Evolutionary conservation across 30 jellyfish, hydroid and myxozoan genomes (phyloP).

Genomic region (Chrysaora quinquecirrha): DNA sequence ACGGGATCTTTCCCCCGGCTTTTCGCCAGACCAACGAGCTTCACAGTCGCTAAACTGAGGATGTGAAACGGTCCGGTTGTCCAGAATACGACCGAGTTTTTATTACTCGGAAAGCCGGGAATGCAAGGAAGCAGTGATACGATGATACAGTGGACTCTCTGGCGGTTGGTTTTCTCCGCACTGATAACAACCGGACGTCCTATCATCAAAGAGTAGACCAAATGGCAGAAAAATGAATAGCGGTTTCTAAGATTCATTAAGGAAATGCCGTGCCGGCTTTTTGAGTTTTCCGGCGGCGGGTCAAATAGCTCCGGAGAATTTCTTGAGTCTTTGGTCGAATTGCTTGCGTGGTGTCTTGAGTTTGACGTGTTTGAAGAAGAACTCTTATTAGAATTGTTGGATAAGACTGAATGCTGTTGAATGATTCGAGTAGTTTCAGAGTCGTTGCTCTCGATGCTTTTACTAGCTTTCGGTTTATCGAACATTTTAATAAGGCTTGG

Average conservation of each 20-base stretch:
- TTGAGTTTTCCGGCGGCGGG: slow-evolving; percentile 21
- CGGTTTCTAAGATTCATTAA: slow-evolving; percentile 46
- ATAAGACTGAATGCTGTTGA: background rate
- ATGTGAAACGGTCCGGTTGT: slow-evolving; percentile 69
- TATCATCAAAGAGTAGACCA: slow-evolving; percentile 74
- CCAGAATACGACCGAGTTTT: slow-evolving; percentile 70
- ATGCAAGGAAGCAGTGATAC: slow-evolving; percentile 67
- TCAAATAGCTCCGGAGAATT: slow-evolving; percentile 24
- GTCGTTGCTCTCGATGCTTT: background rate
- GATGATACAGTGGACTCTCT: slow-evolving; percentile 49
- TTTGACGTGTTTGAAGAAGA: slow-evolving; percentile 52
- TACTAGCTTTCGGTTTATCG: background rate
- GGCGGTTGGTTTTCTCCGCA: slow-evolving; percentile 57
- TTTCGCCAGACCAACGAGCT: slow-evolving; percentile 80
- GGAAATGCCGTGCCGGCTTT: slow-evolving; percentile 18
- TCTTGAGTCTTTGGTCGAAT: background rate
- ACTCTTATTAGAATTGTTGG: slow-evolving; percentile 41
- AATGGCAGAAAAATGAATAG: slow-evolving; percentile 78
- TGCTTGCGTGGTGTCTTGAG: background rate
- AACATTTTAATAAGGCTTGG: slow-evolving; percentile 19
- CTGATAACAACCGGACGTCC: slow-evolving; percentile 86
- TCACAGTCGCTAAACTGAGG: slow-evolving; percentile 46
- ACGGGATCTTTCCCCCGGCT: slow-evolving; percentile 47
- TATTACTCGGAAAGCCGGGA: slow-evolving; percentile 55
- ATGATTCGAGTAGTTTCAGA: too few relatives aligned